phyloP scores from a whole-genome alignment of 2,888 invertebrate species.

The Neoitamus cyanurus region DNA sequence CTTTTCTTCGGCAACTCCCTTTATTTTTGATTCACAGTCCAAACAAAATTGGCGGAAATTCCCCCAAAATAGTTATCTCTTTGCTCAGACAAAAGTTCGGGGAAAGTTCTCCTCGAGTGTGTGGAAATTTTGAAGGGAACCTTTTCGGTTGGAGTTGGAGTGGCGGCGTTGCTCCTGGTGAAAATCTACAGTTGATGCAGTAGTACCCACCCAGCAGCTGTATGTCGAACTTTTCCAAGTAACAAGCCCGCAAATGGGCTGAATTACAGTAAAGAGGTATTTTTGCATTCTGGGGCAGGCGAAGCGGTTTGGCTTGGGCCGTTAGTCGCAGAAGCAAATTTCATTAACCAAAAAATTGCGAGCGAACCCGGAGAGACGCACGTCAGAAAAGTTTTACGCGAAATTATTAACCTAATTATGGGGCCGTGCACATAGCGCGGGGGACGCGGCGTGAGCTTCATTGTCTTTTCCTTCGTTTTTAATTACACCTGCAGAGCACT shows the following conservation, averaged over 20 bases:
- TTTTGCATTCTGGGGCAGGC: no score
- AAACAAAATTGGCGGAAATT: not conserved
- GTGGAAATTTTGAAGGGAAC: not conserved
- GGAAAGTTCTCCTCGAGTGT: not conserved
- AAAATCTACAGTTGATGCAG: not conserved
- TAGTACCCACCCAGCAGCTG: not conserved
- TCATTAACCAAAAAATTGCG: not conserved
- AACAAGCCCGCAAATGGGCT: not conserved
- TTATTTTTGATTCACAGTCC: not conserved
- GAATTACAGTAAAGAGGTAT: not conserved
- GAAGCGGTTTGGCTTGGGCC: no score
- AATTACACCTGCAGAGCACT: not conserved
- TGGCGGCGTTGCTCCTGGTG: not conserved
- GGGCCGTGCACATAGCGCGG: not conserved
- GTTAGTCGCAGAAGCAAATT: not conserved
- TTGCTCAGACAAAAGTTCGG: not conserved
- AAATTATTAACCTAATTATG: conserved; percentile 5
- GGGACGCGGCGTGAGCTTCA: not conserved
- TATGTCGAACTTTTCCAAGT: not conserved
- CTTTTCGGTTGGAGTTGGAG: not conserved
- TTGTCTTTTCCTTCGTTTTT: not conserved
- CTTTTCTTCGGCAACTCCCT: not conserved
- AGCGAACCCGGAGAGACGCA: not conserved
- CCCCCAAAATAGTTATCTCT: not conserved
- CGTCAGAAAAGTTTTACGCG: not conserved